These are phyloP conservation scores for Synanthedon vespiformis DNA, from an alignment of 2,888 invertebrate genomes.

Conservation along the genomic window DNA sequence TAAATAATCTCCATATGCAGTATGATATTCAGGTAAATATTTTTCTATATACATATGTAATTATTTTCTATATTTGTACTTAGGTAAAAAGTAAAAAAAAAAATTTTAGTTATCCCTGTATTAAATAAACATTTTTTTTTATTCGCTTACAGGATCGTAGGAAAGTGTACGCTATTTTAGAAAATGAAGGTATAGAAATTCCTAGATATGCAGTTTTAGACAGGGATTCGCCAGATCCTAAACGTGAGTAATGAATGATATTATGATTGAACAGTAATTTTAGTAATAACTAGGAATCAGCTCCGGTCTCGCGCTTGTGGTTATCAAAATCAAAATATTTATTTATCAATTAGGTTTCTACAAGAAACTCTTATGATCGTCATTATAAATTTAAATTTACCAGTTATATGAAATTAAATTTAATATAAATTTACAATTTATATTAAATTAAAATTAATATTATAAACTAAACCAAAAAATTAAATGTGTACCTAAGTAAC, in stretches of 20 bases:
- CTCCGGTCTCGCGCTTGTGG: not conserved
- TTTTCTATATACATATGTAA: not conserved
- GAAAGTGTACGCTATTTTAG: constrained; percentile 94
- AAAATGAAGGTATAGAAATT: constrained; percentile 95
- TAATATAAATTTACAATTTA: no score
- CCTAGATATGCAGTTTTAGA: constrained; percentile 97
- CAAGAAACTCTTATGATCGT: no score
- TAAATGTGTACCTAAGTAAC: no score
- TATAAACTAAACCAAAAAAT: no score
- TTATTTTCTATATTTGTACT: not conserved
- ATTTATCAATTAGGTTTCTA: no score
- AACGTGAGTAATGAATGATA: constrained; percentile 74
- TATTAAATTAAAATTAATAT: not conserved
- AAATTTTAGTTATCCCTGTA: not conserved
- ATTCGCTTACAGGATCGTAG: constrained; percentile 77
- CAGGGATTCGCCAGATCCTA: constrained; percentile 91
- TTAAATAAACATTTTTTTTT: not conserved
- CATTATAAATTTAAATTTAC: no score
- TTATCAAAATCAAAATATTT: no score
- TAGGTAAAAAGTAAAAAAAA: not conserved
- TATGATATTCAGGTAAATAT: constrained; percentile 88
- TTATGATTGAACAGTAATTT: not conserved
- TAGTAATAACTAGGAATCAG: not conserved
- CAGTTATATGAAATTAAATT: no score
- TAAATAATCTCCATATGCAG: constrained; percentile 99